Evolutionary conservation across 1,140 invertebrate species (phyloP).

Genomic region (Condylostylus longicornis): DNA sequence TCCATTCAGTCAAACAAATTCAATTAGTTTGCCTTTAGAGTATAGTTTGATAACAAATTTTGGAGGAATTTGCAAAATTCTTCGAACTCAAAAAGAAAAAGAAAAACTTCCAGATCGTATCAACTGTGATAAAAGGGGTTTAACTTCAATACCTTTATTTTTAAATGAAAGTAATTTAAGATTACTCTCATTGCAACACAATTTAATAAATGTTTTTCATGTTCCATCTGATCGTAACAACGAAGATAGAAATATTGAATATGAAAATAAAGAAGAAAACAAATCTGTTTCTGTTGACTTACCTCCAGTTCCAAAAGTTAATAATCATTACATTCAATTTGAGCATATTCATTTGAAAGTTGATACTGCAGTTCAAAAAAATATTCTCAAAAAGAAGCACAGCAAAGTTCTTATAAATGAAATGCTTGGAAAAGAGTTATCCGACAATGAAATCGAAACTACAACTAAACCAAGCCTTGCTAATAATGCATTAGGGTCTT

Average conservation of each 20-base stretch:
- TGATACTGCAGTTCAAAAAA: too few species aligned
- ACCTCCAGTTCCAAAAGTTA: constrained; percentile 3
- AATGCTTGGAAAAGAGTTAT: too few species aligned
- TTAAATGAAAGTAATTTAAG: constrained; percentile 62
- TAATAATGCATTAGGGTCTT: too few species aligned
- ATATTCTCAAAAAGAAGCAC: too few species aligned
- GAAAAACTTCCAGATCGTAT: constrained; percentile 62
- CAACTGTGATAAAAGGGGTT: constrained; percentile 55
- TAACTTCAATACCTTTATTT: constrained; percentile 62
- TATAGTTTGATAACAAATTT: too few species aligned
- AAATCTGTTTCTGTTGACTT: constrained; percentile 6
- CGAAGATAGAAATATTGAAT: constrained; percentile 39
- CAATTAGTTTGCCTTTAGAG: too few species aligned
- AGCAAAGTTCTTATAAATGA: too few species aligned
- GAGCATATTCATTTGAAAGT: too few species aligned
- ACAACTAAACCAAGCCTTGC: too few species aligned
- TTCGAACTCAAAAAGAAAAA: constrained; percentile 47
- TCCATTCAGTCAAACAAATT: too few species aligned
- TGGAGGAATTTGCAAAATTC: constrained; percentile 41
- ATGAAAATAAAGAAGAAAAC: constrained; percentile 32
- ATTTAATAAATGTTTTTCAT: constrained; percentile 61
- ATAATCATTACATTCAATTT: constrained; percentile 2
- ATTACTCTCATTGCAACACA: constrained; percentile 78
- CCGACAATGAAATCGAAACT: too few species aligned
- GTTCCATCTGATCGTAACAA: too few species aligned